Percentiles rank a stretch among this genome's conserved stretches.
Conservation (phyloP, 2,888 invertebrate genomes). For the Matsumyia berberina region DNA sequence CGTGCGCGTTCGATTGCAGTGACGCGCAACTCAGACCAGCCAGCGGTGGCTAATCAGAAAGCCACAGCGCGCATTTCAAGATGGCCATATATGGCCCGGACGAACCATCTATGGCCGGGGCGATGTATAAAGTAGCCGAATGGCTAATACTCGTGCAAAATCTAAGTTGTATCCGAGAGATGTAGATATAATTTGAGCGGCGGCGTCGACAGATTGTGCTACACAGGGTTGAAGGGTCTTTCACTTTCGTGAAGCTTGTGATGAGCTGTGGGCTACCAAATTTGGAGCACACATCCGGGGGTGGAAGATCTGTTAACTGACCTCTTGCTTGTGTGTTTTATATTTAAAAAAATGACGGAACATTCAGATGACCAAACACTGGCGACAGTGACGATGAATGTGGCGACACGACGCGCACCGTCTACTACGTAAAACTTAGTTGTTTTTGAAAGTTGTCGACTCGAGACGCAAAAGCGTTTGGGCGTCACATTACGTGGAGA, state of each 20-base stretch:
- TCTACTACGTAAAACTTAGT: background rate
- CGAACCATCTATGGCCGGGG: constrained; percentile 70
- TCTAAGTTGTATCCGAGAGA: constrained; percentile 63
- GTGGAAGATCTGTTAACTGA: constrained; percentile 75
- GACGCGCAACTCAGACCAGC: constrained; percentile 66
- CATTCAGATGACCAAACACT: constrained; percentile 56
- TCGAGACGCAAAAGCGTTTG: constrained; percentile 46
- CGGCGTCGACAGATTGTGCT: constrained; percentile 34
- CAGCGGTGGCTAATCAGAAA: constrained; percentile 73
- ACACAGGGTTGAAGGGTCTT: constrained; percentile 73
- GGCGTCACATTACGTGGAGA: constrained; percentile 57
- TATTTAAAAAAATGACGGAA: constrained; percentile 57
- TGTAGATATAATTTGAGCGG: constrained; percentile 49
- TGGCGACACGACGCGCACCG: background rate
- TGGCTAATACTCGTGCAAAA: constrained; percentile 76
- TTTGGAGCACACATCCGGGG: constrained; percentile 71
- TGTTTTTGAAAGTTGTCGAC: constrained; percentile 52
- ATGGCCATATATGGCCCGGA: constrained; percentile 68
- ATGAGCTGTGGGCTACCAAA: constrained; percentile 63
- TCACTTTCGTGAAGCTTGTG: constrained; percentile 67
- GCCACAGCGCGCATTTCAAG: constrained; percentile 73
- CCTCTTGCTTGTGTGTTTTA: constrained; percentile 52
- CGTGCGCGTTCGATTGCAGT: constrained; percentile 74
- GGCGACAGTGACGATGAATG: constrained; percentile 57
- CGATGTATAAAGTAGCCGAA: constrained; percentile 69